Evolutionary conservation across 1,140 invertebrate species (phyloP).

Genomic region (Drosophila asahinai): DNA sequence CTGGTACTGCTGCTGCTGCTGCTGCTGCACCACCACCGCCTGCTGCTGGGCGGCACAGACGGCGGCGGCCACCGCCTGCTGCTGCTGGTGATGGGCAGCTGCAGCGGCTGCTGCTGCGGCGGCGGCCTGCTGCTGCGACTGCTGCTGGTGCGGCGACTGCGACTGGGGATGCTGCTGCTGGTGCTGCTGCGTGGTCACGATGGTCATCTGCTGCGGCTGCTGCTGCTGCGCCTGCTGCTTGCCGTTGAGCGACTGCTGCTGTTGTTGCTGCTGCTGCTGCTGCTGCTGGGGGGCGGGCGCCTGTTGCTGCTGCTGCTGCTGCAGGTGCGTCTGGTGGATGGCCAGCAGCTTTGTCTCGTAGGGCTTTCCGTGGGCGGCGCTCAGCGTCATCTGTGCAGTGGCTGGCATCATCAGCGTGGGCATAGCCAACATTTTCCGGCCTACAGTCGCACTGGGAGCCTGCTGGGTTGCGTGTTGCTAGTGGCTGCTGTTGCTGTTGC

Average conservation of each 20-base stretch:
- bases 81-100: slow-evolving; percentile 69
- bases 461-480: slow-evolving; percentile 36
- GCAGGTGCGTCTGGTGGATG: slow-evolving; percentile 83
- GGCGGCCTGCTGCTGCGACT: slow-evolving; percentile 69
- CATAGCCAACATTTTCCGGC: slow-evolving; percentile 81
- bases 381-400: slow-evolving; percentile 84
- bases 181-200: slow-evolving; percentile 74
- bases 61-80: slow-evolving; percentile 74
- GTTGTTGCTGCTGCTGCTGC: slow-evolving; percentile 65
- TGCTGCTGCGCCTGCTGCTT: slow-evolving; percentile 73
- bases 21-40: slow-evolving; percentile 78
- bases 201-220: slow-evolving; percentile 76
- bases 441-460: slow-evolving; percentile 57
- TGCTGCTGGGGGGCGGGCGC: slow-evolving; percentile 51
- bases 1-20: slow-evolving; percentile 79
- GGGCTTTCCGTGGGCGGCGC: slow-evolving; percentile 75
- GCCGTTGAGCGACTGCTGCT: slow-evolving; percentile 62
- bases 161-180: slow-evolving; percentile 71
- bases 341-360: slow-evolving; percentile 84
- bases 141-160: slow-evolving; percentile 71
- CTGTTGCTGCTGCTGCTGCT: slow-evolving; percentile 74
- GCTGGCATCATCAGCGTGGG: slow-evolving; percentile 85
- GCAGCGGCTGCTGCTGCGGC: slow-evolving; percentile 74
- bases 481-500: slow-evolving; percentile 24
- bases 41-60: slow-evolving; percentile 80